Percentiles rank a stretch among this genome's conserved stretches.
Evolutionary conservation across 2,888 invertebrate genomes (phyloP).

Genomic region (Frankliniella fusca): DNA sequence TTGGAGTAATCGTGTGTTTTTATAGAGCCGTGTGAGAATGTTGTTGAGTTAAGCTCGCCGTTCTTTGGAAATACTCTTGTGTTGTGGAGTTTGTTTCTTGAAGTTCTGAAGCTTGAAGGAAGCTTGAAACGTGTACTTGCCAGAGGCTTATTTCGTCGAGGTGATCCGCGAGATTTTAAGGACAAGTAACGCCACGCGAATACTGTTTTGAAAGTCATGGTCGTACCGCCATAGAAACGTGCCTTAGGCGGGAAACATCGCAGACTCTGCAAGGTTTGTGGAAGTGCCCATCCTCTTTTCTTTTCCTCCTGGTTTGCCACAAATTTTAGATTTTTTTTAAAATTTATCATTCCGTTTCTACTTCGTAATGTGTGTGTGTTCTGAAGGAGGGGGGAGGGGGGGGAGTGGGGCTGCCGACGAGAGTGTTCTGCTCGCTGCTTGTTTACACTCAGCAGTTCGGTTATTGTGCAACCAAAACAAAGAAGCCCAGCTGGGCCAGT

Average conservation of each 20-base stretch:
- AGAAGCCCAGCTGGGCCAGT: background rate
- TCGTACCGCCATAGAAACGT: constrained; percentile 5
- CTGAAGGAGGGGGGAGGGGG: background rate
- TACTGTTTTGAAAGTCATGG: constrained; percentile 22
- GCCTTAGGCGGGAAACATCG: background rate
- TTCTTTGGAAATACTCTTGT: background rate
- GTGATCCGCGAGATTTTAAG: background rate
- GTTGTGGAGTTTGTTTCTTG: too few species aligned
- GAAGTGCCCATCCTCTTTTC: background rate
- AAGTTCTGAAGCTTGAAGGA: background rate
- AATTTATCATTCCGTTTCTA: too few species aligned
- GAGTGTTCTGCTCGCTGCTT: background rate
- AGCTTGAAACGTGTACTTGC: background rate
- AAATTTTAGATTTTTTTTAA: too few species aligned
- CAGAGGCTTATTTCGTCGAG: background rate
- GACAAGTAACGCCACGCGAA: background rate
- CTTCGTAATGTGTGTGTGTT: background rate
- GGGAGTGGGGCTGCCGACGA: background rate
- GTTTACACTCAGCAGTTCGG: constrained; percentile 15
- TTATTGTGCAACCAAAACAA: constrained; percentile 25
- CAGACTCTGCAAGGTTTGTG: background rate
- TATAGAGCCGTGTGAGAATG: background rate
- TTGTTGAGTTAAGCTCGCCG: background rate
- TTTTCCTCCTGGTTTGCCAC: background rate
- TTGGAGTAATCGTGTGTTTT: constrained; percentile 25